Percentiles rank a stretch among this genome's conserved stretches.
Evolutionary conservation across 2,113 vertebrate genomes (phyloP).

Genomic region (Tyto alba): DNA sequence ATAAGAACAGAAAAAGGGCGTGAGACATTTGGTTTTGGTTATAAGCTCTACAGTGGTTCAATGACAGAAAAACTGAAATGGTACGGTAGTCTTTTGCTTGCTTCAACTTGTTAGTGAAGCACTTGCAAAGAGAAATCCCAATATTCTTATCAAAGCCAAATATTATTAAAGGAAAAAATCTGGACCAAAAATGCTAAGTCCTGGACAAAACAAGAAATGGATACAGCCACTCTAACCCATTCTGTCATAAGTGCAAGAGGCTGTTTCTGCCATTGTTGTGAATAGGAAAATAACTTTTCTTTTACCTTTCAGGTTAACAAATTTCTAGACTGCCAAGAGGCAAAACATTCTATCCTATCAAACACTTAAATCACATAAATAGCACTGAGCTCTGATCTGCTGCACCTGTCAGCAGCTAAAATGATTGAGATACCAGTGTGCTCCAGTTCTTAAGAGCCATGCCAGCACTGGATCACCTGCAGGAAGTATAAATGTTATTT

Average conservation of each 20-base stretch:
- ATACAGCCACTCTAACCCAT: accelerated
- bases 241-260: background rate
- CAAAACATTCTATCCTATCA: background rate
- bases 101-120: background rate
- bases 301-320: background rate
- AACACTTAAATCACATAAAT: background rate
- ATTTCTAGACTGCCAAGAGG: background rate
- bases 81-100: background rate
- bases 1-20: background rate
- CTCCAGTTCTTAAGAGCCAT: background rate
- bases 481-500: background rate
- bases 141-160: background rate
- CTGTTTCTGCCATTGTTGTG: background rate
- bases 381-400: background rate
- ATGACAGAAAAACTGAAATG: background rate
- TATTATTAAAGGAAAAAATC: background rate
- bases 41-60: background rate
- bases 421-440: accelerated
- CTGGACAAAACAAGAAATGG: background rate
- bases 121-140: background rate
- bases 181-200: background rate
- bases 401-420: background rate
- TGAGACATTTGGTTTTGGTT: background rate
- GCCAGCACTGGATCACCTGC: background rate
- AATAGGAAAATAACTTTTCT: background rate